Conservation (phyloP, 2,888 invertebrate species). For the Romanomermis culicivorax region DNA sequence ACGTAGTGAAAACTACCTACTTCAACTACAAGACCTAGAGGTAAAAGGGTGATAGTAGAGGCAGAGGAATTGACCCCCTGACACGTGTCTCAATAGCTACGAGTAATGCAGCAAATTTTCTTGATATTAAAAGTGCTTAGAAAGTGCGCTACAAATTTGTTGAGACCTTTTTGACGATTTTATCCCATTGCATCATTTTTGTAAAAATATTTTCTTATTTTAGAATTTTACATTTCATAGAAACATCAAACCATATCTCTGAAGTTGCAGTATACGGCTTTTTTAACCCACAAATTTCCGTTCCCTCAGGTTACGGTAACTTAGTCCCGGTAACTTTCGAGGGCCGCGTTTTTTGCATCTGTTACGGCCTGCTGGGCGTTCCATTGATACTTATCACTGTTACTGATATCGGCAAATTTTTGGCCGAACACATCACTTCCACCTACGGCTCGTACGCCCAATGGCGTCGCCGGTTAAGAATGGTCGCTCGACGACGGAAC, state of each 20-base stretch:
- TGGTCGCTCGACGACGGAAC: neutral
- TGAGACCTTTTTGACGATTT: neutral
- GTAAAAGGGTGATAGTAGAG: too few relatives aligned
- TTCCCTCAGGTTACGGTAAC: constrained; percentile 22
- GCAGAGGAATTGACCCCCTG: too few relatives aligned
- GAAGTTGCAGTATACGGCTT: too few relatives aligned
- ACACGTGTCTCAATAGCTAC: too few relatives aligned
- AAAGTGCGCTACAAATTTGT: too few relatives aligned
- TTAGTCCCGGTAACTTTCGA: constrained; percentile 24
- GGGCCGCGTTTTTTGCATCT: constrained; percentile 24
- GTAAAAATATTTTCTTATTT: neutral
- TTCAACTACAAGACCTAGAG: too few relatives aligned
- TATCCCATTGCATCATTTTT: neutral
- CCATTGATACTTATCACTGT: constrained; percentile 26
- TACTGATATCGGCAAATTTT: constrained; percentile 27
- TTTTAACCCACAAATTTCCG: neutral
- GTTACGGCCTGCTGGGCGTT: constrained; percentile 22
- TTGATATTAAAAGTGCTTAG: too few relatives aligned
- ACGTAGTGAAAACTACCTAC: too few relatives aligned
- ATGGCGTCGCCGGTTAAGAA: neutral
- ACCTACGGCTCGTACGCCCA: constrained; percentile 19
- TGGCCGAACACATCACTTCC: constrained; percentile 26
- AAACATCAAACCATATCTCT: too few relatives aligned
- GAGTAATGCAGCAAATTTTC: too few relatives aligned
- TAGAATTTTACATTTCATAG: neutral